A percentile compares a stretch with the other conserved stretches of the same genome.
These are phyloP conservation scores for Sycophila texana DNA, from an alignment of 2,888 invertebrate species.

Conservation along the genomic window DNA sequence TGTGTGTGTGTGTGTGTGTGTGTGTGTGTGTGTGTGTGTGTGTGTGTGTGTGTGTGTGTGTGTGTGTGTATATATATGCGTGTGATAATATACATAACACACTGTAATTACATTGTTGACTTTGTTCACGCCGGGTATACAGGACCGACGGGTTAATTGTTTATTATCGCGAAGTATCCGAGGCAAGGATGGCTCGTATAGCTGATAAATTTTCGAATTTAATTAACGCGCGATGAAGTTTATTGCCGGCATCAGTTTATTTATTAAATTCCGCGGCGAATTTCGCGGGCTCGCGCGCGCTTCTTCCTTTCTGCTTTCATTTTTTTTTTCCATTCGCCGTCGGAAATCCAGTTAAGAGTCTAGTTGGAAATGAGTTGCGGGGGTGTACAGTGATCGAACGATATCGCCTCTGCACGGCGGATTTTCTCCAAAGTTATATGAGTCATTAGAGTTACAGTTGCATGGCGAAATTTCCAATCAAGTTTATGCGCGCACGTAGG, in stretches of 20 bases:
- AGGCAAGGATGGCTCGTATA: too few species aligned
- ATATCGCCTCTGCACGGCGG: not conserved
- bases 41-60: too few species aligned
- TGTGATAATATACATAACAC: not conserved
- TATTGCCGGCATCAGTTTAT: not conserved
- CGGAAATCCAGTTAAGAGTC: conserved; percentile 23
- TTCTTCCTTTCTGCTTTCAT: too few species aligned
- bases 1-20: too few species aligned
- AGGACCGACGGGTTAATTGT: too few species aligned
- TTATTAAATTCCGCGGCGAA: conserved; percentile 1
- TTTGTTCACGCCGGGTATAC: not conserved
- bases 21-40: too few species aligned
- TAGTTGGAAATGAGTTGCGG: not conserved
- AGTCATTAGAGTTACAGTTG: not conserved
- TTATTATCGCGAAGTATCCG: not conserved
- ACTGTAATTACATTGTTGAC: not conserved
- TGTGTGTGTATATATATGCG: too few species aligned
- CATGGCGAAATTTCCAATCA: conserved; percentile 11
- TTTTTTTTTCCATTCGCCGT: not conserved
- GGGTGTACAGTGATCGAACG: conserved; percentile 14
- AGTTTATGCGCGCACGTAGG: not conserved
- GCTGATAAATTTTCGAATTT: not conserved
- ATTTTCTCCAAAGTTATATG: conserved; percentile 9
- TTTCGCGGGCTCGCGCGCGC: not conserved
- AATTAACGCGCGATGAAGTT: not conserved